Conservation (phyloP, 2,888 invertebrate genomes). For the Herminia tarsipennalis region DNA sequence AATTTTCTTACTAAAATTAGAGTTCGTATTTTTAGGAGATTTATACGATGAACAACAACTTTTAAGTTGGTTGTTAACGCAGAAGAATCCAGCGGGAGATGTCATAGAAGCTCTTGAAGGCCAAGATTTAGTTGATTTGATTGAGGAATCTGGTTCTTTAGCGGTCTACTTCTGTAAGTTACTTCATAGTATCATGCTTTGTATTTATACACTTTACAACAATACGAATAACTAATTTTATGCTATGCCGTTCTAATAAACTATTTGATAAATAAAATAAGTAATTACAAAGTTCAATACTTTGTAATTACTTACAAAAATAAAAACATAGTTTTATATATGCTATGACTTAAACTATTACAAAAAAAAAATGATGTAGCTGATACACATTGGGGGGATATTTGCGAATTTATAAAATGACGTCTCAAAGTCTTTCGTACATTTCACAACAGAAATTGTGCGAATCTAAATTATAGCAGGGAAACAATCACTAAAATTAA, state of each 20-base stretch:
- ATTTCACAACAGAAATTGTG: too few species aligned
- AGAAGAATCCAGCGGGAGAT: constrained; percentile 96
- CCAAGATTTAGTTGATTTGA: constrained; percentile 90
- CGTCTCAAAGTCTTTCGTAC: too few species aligned
- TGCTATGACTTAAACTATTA: too few species aligned
- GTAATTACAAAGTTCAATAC: too few species aligned
- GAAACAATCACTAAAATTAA: not conserved
- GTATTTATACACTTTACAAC: constrained; percentile 47
- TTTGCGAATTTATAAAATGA: too few species aligned
- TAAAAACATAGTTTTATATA: too few species aligned
- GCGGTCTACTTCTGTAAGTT: constrained; percentile 97
- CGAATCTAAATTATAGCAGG: too few species aligned
- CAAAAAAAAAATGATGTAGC: too few species aligned
- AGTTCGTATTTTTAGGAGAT: too few species aligned
- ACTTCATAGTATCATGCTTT: constrained; percentile 19
- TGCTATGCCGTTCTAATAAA: constrained; percentile 26
- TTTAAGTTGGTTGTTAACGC: constrained; percentile 95
- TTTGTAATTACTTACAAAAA: too few species aligned
- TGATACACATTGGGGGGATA: too few species aligned
- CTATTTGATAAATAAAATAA: constrained; percentile 12
- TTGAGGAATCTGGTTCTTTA: constrained; percentile 92
- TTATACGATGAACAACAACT: constrained; percentile 95
- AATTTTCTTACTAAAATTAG: not conserved
- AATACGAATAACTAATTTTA: constrained; percentile 50
- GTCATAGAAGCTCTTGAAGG: constrained; percentile 96